Percentiles rank a stretch among this genome's conserved stretches.
phyloP scores from a whole-genome alignment of 2,113 vertebrate species.

The Microtus pennsylvanicus region DNA sequence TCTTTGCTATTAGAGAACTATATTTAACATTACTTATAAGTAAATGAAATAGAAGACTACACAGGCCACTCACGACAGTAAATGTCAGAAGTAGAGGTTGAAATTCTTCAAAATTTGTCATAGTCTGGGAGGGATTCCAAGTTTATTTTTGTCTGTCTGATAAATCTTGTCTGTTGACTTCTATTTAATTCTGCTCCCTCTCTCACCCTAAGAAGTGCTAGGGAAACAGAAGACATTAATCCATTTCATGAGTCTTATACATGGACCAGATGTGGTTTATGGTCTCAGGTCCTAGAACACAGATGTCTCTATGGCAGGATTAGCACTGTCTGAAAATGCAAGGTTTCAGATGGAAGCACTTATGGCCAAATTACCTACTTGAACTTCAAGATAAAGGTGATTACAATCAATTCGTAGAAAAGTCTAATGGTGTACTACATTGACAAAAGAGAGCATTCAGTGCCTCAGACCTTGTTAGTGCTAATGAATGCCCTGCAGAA shows the following conservation, averaged over 20 bases:
- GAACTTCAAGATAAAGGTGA: slow-evolving; percentile 59
- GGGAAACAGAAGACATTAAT: not conserved
- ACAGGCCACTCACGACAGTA: accelerated
- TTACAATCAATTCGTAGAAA: slow-evolving; percentile 39
- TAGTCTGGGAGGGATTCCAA: not conserved
- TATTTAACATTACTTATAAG: not conserved
- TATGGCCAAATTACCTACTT: slow-evolving; percentile 38
- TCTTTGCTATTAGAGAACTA: not conserved
- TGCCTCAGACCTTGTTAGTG: not conserved
- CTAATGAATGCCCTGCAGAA: not conserved
- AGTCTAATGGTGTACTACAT: not conserved
- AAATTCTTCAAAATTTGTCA: not conserved
- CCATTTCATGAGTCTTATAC: not conserved
- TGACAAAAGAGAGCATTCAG: not conserved
- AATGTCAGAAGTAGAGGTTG: not conserved
- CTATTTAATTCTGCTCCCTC: not conserved
- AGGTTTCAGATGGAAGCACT: slow-evolving; percentile 49
- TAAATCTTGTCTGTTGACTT: not conserved
- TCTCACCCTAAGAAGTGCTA: not conserved
- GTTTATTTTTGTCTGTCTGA: not conserved
- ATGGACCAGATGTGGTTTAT: not conserved
- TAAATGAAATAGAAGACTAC: not conserved
- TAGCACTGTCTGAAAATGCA: not conserved
- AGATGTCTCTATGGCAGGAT: not conserved
- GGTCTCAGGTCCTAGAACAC: not conserved